Evolutionary conservation across 2,797 vertebrate species (phyloP), one percentile per base, ranked within the genome.

Genomic region (Darevskia mixta): DNA sequence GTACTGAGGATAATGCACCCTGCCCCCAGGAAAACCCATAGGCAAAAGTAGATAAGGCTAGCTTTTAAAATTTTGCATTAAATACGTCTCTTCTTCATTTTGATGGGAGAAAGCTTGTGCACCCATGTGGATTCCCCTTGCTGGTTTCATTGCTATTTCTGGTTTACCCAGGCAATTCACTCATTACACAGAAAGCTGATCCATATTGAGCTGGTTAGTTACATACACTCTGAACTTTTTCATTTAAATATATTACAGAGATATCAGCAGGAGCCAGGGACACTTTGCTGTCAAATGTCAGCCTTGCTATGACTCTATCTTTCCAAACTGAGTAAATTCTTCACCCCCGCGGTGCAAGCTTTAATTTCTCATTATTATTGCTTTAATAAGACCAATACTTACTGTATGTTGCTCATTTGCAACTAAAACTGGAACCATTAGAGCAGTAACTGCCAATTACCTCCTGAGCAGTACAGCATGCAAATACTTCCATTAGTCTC

Each of bases 361-460:
- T 91, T 86, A 87, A 80, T 91, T 95, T 95, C 91, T 93, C 92
- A 86, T 91, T 95, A 95, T 94, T 93, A 89, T 92, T 93, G 92
- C 91, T 95, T 94, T 95, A 93, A 93, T 95, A 94, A 92, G 91
- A 73, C 87, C 67, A 79, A 88, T 94, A n/a, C 85, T 93, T 85
- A 89, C 90, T 87, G 83, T 91, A 93, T 86, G 66, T 92, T 20
- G 0, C 92, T 95, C 94, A 69, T 95, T 95, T 93, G 89, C 92
- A 95, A 87, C 94, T 95, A 91, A 96, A 95, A 94, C 92, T 91
- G 88, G 92, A 95, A 82, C 81, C 83, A 89, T 94, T 89, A 89
- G 92, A 92, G 94, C 93, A 94, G 17, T 83, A 93, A 96, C 90
- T 86, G 82, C 89, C 91, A 93, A 89, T 95, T 92, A 85, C 90